Evolutionary conservation across 1,140 invertebrate genomes (phyloP).

Genomic region (Drosophila littoralis): DNA sequence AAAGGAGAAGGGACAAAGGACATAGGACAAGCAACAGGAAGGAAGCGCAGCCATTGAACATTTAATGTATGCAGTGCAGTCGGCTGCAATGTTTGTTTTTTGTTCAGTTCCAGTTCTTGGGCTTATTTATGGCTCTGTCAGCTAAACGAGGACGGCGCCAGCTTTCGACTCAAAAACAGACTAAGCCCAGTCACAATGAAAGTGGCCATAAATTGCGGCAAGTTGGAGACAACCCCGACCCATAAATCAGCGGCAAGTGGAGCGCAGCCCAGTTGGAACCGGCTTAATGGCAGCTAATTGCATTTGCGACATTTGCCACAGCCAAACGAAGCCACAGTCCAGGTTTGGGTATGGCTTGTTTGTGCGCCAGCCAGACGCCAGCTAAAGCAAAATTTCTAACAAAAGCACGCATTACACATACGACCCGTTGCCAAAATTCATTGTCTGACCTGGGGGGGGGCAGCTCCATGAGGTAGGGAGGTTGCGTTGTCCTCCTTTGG

Average conservation of each 20-base stretch:
- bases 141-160: conserved; percentile 9
- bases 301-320: conserved; percentile 10
- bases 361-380: conserved; percentile 52
- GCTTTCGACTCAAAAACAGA: background rate
- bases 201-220: conserved; percentile 51
- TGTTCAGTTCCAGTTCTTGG: conserved; percentile 10
- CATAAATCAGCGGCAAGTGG: conserved; percentile 40
- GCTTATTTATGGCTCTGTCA: conserved; percentile 26
- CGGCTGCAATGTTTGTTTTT: conserved; percentile 34
- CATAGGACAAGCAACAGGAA: conserved; percentile 59
- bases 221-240: conserved; percentile 43
- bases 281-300: conserved; percentile 30
- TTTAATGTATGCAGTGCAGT: conserved; percentile 65
- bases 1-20: background rate
- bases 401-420: conserved; percentile 32
- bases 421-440: conserved; percentile 14
- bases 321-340: background rate
- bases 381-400: conserved; percentile 8
- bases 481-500: background rate
- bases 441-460: background rate
- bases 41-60: conserved; percentile 73
- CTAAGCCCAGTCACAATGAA: background rate
- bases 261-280: conserved; percentile 20
- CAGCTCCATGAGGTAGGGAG: background rate
- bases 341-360: no score